A percentile compares a stretch with the other conserved stretches of the same genome.
Conservation (phyloP, 2,113 vertebrate genomes). For the Onychostruthus taczanowskii region DNA sequence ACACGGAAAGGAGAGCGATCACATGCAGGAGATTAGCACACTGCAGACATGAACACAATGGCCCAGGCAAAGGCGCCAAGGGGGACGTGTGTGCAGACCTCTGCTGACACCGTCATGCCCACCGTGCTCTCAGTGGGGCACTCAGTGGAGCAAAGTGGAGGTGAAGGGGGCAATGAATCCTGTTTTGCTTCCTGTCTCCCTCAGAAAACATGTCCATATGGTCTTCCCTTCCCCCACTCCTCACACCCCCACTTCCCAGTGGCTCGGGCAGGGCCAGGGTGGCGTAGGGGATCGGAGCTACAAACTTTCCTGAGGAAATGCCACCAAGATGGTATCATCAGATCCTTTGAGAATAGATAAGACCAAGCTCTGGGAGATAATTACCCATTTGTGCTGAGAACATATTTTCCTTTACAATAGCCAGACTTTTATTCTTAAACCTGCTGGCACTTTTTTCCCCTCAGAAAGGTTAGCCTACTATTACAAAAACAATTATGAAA, state of each 20-base stretch:
- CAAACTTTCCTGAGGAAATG: constrained; percentile 77
- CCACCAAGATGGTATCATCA: constrained; percentile 72
- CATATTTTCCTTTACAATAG: constrained; percentile 9
- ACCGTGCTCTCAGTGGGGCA: accelerated
- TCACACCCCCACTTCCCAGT: not conserved
- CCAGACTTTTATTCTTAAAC: not conserved
- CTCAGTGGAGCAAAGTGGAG: accelerated
- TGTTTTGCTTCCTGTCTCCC: not conserved
- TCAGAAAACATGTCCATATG: not conserved
- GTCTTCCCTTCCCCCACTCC: not conserved
- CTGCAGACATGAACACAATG: not conserved
- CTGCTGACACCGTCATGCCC: not conserved
- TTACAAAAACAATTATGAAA: not conserved
- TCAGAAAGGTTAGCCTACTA: constrained; percentile 4
- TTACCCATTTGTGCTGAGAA: constrained; percentile 27
- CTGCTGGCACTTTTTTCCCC: not conserved
- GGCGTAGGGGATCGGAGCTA: constrained; percentile 21
- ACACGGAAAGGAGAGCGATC: not conserved
- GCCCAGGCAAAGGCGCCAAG: not conserved
- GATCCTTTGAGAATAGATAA: constrained; percentile 38
- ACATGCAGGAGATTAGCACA: not conserved
- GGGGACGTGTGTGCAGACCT: accelerated
- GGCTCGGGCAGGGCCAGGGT: not conserved
- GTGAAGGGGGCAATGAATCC: not conserved
- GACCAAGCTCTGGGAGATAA: constrained; percentile 55